These are phyloP conservation scores for Eretmochelys imbricata DNA, from an alignment of 2,113 vertebrate species.

Conservation along the genomic window DNA sequence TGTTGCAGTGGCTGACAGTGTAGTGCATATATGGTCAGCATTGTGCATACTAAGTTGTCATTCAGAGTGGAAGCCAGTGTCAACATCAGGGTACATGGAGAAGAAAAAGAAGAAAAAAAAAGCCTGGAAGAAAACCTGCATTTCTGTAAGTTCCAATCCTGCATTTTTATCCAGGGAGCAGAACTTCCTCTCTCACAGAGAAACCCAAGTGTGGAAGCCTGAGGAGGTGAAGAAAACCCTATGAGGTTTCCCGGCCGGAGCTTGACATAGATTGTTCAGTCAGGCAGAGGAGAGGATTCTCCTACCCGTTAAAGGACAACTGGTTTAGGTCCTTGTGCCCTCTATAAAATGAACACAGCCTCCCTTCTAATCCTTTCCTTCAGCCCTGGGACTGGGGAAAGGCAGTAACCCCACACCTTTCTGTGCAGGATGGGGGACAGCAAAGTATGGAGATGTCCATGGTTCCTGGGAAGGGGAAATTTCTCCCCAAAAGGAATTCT, in stretches of 20 bases:
- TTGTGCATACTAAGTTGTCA: not conserved
- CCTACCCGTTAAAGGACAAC: not conserved
- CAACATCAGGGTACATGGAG: not conserved
- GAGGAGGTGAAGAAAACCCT: not conserved
- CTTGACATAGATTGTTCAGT: not conserved
- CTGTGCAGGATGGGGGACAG: not conserved
- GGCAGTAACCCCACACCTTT: not conserved
- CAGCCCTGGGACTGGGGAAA: not conserved
- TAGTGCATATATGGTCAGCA: not conserved
- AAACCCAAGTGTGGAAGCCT: not conserved
- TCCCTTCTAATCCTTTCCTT: not conserved
- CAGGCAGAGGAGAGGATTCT: not conserved
- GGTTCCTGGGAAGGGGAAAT: not conserved
- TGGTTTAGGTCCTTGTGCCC: not conserved
- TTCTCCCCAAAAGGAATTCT: not conserved
- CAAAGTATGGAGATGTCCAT: not conserved
- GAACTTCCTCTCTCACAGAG: not conserved
- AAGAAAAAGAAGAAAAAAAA: not conserved
- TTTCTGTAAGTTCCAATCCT: not conserved
- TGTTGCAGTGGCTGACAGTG: not conserved
- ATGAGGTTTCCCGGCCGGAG: not conserved
- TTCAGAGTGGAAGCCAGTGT: not conserved
- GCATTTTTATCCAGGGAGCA: not conserved
- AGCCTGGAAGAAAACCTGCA: not conserved
- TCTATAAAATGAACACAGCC: not conserved